These are phyloP conservation scores for Cremastinae sp. DNA, from an alignment of 2,888 invertebrate genomes.

Conservation along the genomic window DNA sequence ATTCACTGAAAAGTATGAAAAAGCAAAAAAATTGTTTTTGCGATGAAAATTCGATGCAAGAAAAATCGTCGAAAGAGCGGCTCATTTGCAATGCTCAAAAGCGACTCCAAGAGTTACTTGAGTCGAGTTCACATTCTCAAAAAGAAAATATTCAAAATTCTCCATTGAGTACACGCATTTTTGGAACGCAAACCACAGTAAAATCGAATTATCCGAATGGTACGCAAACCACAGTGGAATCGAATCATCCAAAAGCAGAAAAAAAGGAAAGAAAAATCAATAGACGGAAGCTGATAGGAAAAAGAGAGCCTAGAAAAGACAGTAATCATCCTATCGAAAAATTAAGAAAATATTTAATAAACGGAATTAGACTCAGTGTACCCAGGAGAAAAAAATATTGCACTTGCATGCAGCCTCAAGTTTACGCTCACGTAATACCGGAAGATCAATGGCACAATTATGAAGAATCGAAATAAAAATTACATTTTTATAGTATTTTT, in stretches of 20 bases:
- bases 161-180: not conserved
- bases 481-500: slow-evolving; percentile 7
- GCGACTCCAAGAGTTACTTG: slow-evolving; percentile 44
- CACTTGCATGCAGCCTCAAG: slow-evolving; percentile 6
- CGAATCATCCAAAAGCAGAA: too few species aligned
- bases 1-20: too few species aligned
- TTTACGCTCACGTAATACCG: slow-evolving; percentile 43
- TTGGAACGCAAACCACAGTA: too few species aligned
- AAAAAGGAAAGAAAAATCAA: not conserved
- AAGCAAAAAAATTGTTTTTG: slow-evolving; percentile 23
- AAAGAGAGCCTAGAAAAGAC: not conserved
- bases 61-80: not conserved
- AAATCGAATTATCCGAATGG: too few species aligned
- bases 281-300: not conserved
- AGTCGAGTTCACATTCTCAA: slow-evolving; percentile 26
- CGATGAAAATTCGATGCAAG: slow-evolving; percentile 15
- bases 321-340: slow-evolving; percentile 11
- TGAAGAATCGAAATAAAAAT: slow-evolving; percentile 2
- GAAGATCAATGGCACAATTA: not conserved
- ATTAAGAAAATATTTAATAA: slow-evolving; percentile 39
- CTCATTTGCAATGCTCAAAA: slow-evolving; percentile 24
- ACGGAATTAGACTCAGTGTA: slow-evolving; percentile 5
- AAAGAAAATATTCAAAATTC: not conserved
- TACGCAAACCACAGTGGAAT: too few species aligned
- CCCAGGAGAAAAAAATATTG: slow-evolving; percentile 3